A percentile compares a stretch with the other conserved stretches of the same genome.
Conservation (phyloP, 2,888 invertebrate genomes). For the Trisateles emortualis region DNA sequence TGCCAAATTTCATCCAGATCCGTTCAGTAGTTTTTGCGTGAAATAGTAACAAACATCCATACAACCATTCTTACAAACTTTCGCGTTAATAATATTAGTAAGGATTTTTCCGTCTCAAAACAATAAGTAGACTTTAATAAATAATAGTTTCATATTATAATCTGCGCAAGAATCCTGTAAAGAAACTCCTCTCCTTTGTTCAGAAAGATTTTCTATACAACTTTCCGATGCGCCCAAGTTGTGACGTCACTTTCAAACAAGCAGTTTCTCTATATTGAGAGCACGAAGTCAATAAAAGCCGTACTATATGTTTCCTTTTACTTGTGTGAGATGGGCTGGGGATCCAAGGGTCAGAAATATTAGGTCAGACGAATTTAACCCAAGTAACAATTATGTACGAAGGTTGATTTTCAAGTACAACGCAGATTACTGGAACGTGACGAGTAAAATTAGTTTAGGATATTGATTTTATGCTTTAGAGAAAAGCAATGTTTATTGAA, state of each 20-base stretch:
- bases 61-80: too few species aligned
- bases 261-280: constrained; percentile 6
- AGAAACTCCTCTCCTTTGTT: constrained; percentile 7
- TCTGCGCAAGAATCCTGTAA: neutral
- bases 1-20: too few species aligned
- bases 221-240: constrained; percentile 9
- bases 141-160: neutral
- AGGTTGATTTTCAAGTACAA: neutral
- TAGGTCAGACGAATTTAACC: neutral
- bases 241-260: constrained; percentile 9
- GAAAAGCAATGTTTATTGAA: too few species aligned
- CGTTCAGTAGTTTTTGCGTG: too few species aligned
- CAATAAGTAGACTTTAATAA: too few species aligned
- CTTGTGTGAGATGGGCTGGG: constrained; percentile 4
- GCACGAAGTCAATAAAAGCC: neutral
- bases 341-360: constrained; percentile 11
- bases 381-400: constrained; percentile 1
- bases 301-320: constrained; percentile 4
- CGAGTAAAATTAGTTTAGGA: neutral
- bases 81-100: too few species aligned
- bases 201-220: constrained; percentile 23
- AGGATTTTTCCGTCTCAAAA: neutral
- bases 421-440: neutral
- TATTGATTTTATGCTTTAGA: too few species aligned
- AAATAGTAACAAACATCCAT: too few species aligned